Evolutionary conservation across 2,113 vertebrate species (phyloP), one percentile per base, ranked within the genome.

Genomic region (Picathartes gymnocephalus): DNA sequence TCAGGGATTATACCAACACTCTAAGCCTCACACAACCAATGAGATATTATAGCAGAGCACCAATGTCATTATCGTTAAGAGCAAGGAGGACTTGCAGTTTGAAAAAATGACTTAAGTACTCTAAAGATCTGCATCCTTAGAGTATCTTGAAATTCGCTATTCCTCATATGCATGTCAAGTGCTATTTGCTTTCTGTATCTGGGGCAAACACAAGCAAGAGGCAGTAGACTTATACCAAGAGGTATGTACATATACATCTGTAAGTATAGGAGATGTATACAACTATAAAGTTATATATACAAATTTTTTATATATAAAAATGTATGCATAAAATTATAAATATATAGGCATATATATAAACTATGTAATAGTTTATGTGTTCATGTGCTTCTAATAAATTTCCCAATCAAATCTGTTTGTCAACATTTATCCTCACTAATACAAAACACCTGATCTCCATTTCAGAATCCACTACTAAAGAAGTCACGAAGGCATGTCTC

Each of bases 1-100:
- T 90, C 74, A 50, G 19, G 86, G 71, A 82, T 96, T 95, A 65
- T 58, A 83, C 37, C 33, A 77, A 62, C 83, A 88, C 18, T 73
- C 78, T 88, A 92, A 91, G 44, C 69, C 51, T 90, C 21, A 74
- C 23, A 95, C n/a, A 72, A 39, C 51, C 72, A 35, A 48, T n/a
- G 8, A 30, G 22, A 58, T 93, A 80, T 85, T 70, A 86, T 3
- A 81, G 44, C 22, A 86, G 15, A 81, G 47, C 10, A 91, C 40
- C 17, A 76, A 28, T 68, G 87, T 64, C 51, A 56, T 58, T 89
- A 60, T 2, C 51, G 47, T 39, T 89, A 53, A 30, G 19, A 71
- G 58, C 27, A 83, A 80, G 37, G 24, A 80, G 35, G 15, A 14
- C 15, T 91, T 86, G 23, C 22, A 50, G 12, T 73, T 72, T 69